Evolutionary conservation across 2,113 vertebrate genomes (phyloP), one percentile per base, ranked within the genome.

Genomic region (Pterocles orientalis): DNA sequence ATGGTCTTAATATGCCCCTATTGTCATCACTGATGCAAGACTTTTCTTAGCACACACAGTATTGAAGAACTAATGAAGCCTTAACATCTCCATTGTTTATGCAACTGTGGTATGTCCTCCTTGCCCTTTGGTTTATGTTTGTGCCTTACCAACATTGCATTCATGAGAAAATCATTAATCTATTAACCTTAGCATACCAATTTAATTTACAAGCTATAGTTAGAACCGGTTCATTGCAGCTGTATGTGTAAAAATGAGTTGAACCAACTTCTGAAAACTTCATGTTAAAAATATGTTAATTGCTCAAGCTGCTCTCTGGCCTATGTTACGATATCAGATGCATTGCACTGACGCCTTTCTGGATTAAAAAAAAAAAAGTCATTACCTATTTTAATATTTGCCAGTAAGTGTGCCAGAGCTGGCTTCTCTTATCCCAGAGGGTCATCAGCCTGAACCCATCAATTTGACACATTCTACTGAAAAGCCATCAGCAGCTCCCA

Each of bases 121-220:
- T 76, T 94, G 84, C 84, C 92, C 94, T 96, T 84, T 96, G 66
- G 76, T 95, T 92, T 93, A 86, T 86, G 88, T 91, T 95, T 95
- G 64, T 86, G 68, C 64, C 84, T 95, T 91, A 72, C 82, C 91
- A 91, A 94, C 89, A 48, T 48, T 82, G 90, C 71, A 79, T 91
- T 94, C 96, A 88, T 82, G 85, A 96, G 94, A 96, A 97, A 97
- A 96, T 95, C 93, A 92, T 94, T 93, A 95, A 95, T 97, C 88
- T 94, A 96, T 96, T 95, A 96, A 95, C 92, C 88, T 91, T 54
- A 94, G 58, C 87, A 69, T 66, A 87, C 54, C 9, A 18, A 94
- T 93, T 95, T 93, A 92, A 96, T 93, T 96, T 95, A 95, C 86
- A 95, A 94, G 58, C 76, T 88, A 45, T 56, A 88, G 88, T 95